Base-by-base conservation (phyloP, 2,888 invertebrate genomes). In the Antheraea assamensis region DNA sequence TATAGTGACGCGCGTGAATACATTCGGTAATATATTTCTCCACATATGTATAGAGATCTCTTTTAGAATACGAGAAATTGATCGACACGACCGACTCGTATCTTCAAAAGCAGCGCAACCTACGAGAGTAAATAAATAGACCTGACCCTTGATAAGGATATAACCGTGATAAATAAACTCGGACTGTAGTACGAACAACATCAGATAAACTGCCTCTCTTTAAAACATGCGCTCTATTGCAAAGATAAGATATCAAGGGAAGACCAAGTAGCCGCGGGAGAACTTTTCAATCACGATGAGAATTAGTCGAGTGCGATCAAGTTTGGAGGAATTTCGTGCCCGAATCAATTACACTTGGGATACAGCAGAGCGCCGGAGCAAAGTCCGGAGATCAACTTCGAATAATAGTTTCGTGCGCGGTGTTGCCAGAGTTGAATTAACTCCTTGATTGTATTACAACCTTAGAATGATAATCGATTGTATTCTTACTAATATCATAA, bases 271-370 rank as follows among this genome's bases (percentile, higher is more conserved):
- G 75, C 73, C 76, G n/a, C n/a, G 71, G 73, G 75, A 76, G 71
- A 87, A 88, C 83, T 87, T 90, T 92, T 88, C 87, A 89, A 90
- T 90, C 87, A 87, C 78, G 78, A 79, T 78, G 80, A 79, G 80
- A 87, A 87, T 88, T 88, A 89, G 90, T 89, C 88, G 83, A 86
- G 87, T 87, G 24, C 81, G 31, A 30, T 31, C 27, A 17, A 66
- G n/a, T 68, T 35, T n/a, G 35, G 35, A 68, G 79, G 73, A 75
- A 76, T 78, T 83, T 82, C 80, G 79, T 78, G 75, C 77, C 77
- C 78, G 79, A 90, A 88, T 88, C 87, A 88, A 89, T 89, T 88
- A 85, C 81, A 83, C 86, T 85, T 83, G 79, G 85, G 85, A n/a
- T n/a, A n/a, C 85, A 79, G 78, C 83, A 77, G 81, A 82, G 80